Evolutionary conservation across 2,797 vertebrate species (phyloP).

Genomic region (Phrynocephalus vlangalii): DNA sequence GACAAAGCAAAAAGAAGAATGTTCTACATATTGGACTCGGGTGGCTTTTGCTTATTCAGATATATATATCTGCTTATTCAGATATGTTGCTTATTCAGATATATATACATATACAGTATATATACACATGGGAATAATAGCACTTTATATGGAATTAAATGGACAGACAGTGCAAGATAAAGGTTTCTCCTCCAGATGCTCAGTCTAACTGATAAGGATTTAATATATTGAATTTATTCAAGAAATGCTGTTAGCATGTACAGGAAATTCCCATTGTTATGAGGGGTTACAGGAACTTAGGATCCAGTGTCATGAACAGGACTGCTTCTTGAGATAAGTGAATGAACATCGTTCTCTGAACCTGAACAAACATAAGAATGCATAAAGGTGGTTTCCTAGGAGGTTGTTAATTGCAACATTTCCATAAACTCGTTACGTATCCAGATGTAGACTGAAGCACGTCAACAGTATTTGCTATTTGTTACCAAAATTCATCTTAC

Average conservation of each 20-base stretch:
- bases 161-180: neutral
- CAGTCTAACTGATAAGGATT: neutral
- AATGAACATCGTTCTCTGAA: neutral
- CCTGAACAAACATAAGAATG: neutral
- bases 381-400: neutral
- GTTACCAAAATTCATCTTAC: neutral
- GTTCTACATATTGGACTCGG: slow-evolving; percentile 60
- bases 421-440: neutral
- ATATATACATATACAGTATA: slow-evolving; percentile 16
- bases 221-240: neutral
- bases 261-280: neutral
- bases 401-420: neutral
- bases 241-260: neutral
- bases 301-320: neutral
- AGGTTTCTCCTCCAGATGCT: neutral
- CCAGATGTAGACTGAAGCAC: neutral
- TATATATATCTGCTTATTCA: slow-evolving; percentile 41
- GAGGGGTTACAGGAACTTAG: neutral
- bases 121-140: slow-evolving; percentile 31
- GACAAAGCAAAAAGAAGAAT: slow-evolving; percentile 59
- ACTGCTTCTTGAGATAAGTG: neutral
- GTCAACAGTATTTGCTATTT: neutral
- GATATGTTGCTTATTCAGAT: slow-evolving; percentile 43
- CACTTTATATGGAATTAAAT: slow-evolving; percentile 1
- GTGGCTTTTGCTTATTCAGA: slow-evolving; percentile 46